phyloP scores from a whole-genome alignment of 1,140 invertebrate genomes.

The Hycleus phaleratus region DNA sequence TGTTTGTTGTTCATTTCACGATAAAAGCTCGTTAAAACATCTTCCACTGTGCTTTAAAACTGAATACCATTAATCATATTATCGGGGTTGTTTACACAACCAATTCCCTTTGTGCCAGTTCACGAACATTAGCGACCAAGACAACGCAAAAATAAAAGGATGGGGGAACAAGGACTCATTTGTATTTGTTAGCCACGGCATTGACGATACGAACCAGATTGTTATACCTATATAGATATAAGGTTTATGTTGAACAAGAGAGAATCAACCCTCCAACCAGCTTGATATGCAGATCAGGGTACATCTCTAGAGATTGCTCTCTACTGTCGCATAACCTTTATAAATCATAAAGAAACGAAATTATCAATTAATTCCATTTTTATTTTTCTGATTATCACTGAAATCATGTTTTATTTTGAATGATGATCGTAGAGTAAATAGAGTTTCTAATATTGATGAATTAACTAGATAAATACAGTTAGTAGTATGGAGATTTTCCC shows the following conservation, averaged over 20 bases:
- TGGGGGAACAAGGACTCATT: conserved; percentile 23
- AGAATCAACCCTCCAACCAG: not conserved
- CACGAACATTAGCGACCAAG: conserved; percentile 16
- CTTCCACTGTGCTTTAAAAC: conserved; percentile 7
- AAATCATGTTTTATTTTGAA: no score
- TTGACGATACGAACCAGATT: conserved; percentile 15
- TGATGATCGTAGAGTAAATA: no score
- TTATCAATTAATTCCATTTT: conserved; percentile 5
- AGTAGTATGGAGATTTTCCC: conserved; percentile 3
- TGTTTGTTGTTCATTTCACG: no score
- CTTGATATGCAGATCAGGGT: conserved; percentile 14
- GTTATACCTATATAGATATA: not conserved
- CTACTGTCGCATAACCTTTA: not conserved
- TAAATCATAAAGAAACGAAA: not conserved
- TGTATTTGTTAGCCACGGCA: conserved; percentile 31
- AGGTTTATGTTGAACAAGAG: not conserved
- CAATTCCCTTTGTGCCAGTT: conserved; percentile 23
- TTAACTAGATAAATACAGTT: no score
- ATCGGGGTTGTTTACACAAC: conserved; percentile 25
- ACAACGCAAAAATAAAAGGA: conserved; percentile 13
- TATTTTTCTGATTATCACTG: no score
- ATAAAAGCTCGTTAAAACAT: no score
- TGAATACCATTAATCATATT: conserved; percentile 25
- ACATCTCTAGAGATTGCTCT: not conserved
- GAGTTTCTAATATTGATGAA: no score